These are phyloP conservation scores for Ethmia dodecea DNA, from an alignment of 2,888 invertebrate species.

Conservation along the genomic window DNA sequence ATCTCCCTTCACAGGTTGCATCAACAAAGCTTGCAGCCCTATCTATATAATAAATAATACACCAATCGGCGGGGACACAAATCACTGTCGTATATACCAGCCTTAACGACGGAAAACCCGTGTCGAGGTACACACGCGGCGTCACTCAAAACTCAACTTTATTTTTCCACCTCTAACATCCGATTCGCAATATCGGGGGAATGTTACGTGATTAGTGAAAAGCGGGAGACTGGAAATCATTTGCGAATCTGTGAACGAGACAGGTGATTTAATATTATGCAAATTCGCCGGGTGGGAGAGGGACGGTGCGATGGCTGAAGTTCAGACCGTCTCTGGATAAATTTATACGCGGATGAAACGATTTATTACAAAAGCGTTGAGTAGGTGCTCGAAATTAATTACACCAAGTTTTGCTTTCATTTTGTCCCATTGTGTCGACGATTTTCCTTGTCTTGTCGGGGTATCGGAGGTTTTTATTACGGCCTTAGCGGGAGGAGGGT, in stretches of 20 bases:
- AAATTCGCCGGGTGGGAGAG: slow-evolving; percentile 49
- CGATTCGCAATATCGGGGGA: neutral
- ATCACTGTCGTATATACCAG: slow-evolving; percentile 11
- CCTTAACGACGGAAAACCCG: slow-evolving; percentile 48
- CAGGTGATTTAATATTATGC: slow-evolving; percentile 68
- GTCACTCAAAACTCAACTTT: slow-evolving; percentile 31
- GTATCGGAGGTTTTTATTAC: slow-evolving; percentile 45
- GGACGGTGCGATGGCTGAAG: slow-evolving; percentile 45
- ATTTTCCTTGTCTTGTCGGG: slow-evolving; percentile 48
- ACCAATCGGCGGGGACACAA: slow-evolving; percentile 13
- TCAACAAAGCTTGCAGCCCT: no score
- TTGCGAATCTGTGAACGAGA: slow-evolving; percentile 69
- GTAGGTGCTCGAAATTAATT: slow-evolving; percentile 73
- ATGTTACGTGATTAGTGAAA: slow-evolving; percentile 59
- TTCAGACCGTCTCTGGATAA: slow-evolving; percentile 57
- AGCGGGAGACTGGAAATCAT: slow-evolving; percentile 73
- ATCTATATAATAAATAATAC: no score
- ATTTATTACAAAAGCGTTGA: slow-evolving; percentile 77
- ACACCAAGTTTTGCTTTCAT: slow-evolving; percentile 64
- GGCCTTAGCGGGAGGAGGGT: slow-evolving; percentile 25
- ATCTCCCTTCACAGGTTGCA: no score
- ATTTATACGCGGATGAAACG: slow-evolving; percentile 73
- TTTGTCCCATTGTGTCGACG: slow-evolving; percentile 50
- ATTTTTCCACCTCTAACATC: slow-evolving; percentile 22
- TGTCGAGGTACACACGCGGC: slow-evolving; percentile 17